These are phyloP conservation scores for Clarias macrocephalus DNA, from an alignment of 2,113 vertebrate genomes.

Conservation along the genomic window DNA sequence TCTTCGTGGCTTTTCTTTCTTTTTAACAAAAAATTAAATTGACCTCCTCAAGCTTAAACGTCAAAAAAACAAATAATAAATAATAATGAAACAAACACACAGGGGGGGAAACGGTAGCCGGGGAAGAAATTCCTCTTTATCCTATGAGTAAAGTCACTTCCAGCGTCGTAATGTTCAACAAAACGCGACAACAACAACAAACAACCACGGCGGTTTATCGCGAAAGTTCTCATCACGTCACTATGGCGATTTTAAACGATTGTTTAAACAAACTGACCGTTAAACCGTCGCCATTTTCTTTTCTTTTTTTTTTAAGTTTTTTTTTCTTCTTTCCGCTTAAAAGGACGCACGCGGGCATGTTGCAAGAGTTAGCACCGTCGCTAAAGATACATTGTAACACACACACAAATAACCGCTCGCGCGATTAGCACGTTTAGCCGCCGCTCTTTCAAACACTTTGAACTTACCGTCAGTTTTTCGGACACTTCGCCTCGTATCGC, in stretches of 20 bases:
- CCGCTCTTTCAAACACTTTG: neutral
- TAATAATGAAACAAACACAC: too few relatives aligned
- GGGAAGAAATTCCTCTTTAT: too few relatives aligned
- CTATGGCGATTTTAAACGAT: neutral
- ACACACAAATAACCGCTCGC: constrained; percentile 34
- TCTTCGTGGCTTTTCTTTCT: constrained; percentile 46
- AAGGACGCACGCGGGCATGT: constrained; percentile 53
- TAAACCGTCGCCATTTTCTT: constrained; percentile 28
- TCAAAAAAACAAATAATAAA: too few relatives aligned
- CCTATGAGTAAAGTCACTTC: too few relatives aligned
- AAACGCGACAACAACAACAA: constrained; percentile 3
- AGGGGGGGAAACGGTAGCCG: too few relatives aligned
- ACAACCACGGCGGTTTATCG: neutral
- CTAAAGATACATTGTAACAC: constrained; percentile 64
- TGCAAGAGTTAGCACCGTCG: constrained; percentile 56
- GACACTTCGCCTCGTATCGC: neutral
- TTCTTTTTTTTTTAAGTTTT: constrained; percentile 50
- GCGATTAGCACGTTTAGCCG: constrained; percentile 1
- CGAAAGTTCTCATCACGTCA: too few relatives aligned
- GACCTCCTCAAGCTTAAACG: too few relatives aligned
- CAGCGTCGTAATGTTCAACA: too few relatives aligned
- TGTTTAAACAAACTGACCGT: neutral
- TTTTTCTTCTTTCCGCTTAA: constrained; percentile 21
- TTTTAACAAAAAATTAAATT: neutral
- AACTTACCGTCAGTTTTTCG: constrained; percentile 21